Conservation (phyloP, 2,113 vertebrate species). For the Recurvirostra avosetta region DNA sequence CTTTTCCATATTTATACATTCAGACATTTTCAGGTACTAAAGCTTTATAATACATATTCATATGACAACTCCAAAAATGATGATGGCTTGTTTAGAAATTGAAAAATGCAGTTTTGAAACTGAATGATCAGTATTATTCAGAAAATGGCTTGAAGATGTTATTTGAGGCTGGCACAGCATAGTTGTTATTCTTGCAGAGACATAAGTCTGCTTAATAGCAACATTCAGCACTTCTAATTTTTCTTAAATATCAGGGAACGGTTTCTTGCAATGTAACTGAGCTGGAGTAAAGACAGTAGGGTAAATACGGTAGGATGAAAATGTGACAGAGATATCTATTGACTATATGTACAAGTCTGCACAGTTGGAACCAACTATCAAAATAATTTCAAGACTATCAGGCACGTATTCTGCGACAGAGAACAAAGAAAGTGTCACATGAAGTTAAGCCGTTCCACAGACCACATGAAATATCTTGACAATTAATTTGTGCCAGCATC, state of each 20-base stretch:
- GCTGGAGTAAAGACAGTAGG: not conserved
- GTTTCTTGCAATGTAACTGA: not conserved
- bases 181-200: not conserved
- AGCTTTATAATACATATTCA: not conserved
- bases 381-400: not conserved
- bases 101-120: conserved; percentile 1
- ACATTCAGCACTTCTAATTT: not conserved
- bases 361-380: not conserved
- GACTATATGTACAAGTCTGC: not conserved
- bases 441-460: not conserved
- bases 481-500: not conserved
- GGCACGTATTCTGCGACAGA: not conserved
- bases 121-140: conserved; percentile 1
- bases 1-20: not conserved
- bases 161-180: not conserved
- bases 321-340: not conserved
- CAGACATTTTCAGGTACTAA: not conserved
- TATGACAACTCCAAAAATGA: not conserved
- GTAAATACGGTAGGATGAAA: not conserved
- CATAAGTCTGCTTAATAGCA: not conserved
- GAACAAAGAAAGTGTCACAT: not conserved
- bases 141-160: not conserved
- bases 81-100: conserved; percentile 5
- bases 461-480: not conserved
- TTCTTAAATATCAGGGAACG: not conserved